Conservation (phyloP, 2,113 vertebrate genomes). For the Polypterus senegalus region DNA sequence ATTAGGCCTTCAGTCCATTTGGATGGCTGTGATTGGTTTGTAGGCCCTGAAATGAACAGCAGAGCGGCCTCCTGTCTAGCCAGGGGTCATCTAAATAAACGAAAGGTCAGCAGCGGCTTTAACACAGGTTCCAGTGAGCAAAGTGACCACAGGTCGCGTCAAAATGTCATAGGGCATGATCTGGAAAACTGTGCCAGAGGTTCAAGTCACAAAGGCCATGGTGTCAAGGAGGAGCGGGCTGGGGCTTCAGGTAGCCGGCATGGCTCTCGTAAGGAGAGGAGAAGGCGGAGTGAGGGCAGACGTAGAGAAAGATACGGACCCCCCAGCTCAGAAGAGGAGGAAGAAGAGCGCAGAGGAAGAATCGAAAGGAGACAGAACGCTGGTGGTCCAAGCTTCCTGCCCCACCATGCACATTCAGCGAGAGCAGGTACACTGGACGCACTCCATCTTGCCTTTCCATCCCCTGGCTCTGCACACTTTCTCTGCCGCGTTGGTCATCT, state of each 20-base stretch:
- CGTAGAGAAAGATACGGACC: constrained; percentile 27
- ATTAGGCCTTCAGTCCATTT: too few species aligned
- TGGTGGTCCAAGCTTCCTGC: constrained; percentile 32
- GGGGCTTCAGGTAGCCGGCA: neutral
- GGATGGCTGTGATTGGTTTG: neutral
- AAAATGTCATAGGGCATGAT: too few species aligned
- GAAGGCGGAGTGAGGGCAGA: constrained; percentile 23
- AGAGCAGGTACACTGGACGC: constrained; percentile 37
- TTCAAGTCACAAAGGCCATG: too few species aligned
- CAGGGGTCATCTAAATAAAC: neutral
- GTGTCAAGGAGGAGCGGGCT: neutral
- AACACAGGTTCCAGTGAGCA: neutral
- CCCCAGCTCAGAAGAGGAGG: constrained; percentile 25
- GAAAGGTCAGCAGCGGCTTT: constrained; percentile 3
- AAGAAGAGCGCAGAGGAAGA: constrained; percentile 21
- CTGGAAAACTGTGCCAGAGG: too few species aligned
- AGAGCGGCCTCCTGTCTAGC: neutral
- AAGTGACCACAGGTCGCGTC: neutral
- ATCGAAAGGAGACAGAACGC: constrained; percentile 20
- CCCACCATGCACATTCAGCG: constrained; percentile 23
- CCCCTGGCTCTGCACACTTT: too few species aligned
- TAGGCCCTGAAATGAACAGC: constrained; percentile 2
- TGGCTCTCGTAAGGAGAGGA: constrained; percentile 17
- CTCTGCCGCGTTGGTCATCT: too few species aligned
- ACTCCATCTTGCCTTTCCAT: too few species aligned